Evolutionary conservation across 2,888 invertebrate species (phyloP).

Genomic region (Synanthedon myopaeformis): DNA sequence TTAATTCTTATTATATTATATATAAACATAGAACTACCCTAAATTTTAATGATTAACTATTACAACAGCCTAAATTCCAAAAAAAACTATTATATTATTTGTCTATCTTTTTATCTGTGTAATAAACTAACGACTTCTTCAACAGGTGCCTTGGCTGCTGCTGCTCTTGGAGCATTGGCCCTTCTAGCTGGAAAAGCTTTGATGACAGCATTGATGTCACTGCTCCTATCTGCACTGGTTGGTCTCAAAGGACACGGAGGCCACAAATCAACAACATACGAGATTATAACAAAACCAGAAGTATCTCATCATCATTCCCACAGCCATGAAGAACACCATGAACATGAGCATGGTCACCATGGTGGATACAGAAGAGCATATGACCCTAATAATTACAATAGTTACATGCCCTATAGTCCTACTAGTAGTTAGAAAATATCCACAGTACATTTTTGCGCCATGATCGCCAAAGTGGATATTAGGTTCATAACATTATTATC

Average conservation of each 20-base stretch:
- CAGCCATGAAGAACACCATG: conserved; percentile 75
- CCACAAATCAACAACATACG: conserved; percentile 82
- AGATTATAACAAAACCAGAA: conserved; percentile 85
- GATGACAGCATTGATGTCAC: conserved; percentile 83
- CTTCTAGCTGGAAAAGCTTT: conserved; percentile 86
- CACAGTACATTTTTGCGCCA: too few relatives aligned
- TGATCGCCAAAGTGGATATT: neutral
- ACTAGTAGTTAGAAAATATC: conserved; percentile 12
- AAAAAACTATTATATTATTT: neutral
- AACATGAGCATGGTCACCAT: conserved; percentile 63
- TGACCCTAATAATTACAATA: conserved; percentile 48
- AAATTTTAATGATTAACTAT: neutral
- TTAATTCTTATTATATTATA: too few relatives aligned
- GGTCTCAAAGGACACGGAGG: conserved; percentile 80
- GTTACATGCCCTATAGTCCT: conserved; percentile 55
- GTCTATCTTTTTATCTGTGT: neutral
- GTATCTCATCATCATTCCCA: conserved; percentile 79
- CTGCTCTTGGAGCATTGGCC: conserved; percentile 80
- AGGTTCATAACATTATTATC: too few relatives aligned
- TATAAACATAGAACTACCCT: too few relatives aligned
- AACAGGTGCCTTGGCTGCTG: conserved; percentile 76
- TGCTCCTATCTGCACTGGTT: conserved; percentile 80
- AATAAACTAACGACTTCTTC: conserved; percentile 2
- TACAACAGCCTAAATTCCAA: too few relatives aligned
- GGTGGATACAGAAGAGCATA: conserved; percentile 70